phyloP scores from a whole-genome alignment of 2,888 invertebrate species.

The Ferdinandea cuprea region DNA sequence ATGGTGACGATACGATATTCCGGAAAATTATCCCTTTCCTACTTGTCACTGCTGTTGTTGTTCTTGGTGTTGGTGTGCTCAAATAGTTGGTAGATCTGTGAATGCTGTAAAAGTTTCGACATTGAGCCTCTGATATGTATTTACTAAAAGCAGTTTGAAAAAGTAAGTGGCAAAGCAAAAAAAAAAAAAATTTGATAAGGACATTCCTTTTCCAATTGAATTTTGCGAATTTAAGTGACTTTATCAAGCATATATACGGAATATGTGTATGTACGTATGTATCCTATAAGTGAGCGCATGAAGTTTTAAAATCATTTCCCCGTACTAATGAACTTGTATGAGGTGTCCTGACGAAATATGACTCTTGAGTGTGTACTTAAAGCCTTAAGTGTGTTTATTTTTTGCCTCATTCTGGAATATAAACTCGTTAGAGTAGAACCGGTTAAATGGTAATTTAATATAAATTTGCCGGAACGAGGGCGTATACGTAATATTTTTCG shows the following conservation, averaged over 20 bases:
- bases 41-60: conserved; percentile 8
- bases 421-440: not conserved
- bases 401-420: not conserved
- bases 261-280: not conserved
- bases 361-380: not conserved
- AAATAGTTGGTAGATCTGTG: conserved; percentile 10
- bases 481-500: conserved; percentile 44
- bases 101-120: conserved; percentile 11
- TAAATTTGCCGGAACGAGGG: not conserved
- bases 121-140: conserved; percentile 4
- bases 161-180: not conserved
- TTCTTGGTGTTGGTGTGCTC: not conserved
- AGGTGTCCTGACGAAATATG: not conserved
- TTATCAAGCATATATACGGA: not conserved
- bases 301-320: not conserved
- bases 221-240: not conserved
- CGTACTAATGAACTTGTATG: not conserved
- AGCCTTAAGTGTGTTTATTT: not conserved
- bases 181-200: conserved; percentile 7
- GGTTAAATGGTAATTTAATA: not conserved
- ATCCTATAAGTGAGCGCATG: not conserved
- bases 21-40: not conserved
- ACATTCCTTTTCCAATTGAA: conserved; percentile 12
- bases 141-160: conserved; percentile 15
- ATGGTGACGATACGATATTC: not conserved